Evolutionary conservation across 2,888 invertebrate species (phyloP).

Genomic region (Lepidochrysops patricia): DNA sequence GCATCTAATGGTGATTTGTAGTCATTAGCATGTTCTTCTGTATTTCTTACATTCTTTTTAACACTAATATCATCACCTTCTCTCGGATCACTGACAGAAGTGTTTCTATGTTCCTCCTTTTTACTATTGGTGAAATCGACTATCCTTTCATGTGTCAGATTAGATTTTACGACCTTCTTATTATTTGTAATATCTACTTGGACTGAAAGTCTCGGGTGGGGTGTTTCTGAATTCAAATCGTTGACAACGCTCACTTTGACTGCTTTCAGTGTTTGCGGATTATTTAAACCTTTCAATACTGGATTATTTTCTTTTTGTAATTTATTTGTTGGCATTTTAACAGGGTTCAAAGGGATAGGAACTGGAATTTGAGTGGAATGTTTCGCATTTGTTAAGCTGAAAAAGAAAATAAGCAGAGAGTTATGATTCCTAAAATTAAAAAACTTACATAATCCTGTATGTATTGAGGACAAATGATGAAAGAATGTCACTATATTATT

Average conservation of each 20-base stretch:
- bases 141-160: constrained; percentile 27
- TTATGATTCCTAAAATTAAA: constrained; percentile 12
- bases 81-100: constrained; percentile 25
- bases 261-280: constrained; percentile 34
- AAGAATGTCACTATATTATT: too few relatives aligned
- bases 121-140: constrained; percentile 26
- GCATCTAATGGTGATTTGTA: constrained; percentile 60
- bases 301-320: constrained; percentile 62
- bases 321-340: constrained; percentile 32
- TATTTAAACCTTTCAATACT: constrained; percentile 39
- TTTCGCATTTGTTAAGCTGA: constrained; percentile 45
- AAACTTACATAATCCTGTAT: constrained; percentile 15
- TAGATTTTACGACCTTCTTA: constrained; percentile 43
- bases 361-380: constrained; percentile 47
- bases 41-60: constrained; percentile 18
- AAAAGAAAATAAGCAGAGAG: constrained; percentile 25
- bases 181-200: constrained; percentile 45
- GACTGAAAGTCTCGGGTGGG: constrained; percentile 39
- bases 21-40: constrained; percentile 35
- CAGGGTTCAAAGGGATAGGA: constrained; percentile 26
- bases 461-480: too few relatives aligned
- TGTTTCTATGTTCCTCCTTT: constrained; percentile 18
- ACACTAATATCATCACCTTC: constrained; percentile 22
- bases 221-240: constrained; percentile 34
- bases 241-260: constrained; percentile 46